Evolutionary conservation across 2,797 vertebrate genomes (phyloP).

Genomic region (Sebastes vulpes): DNA sequence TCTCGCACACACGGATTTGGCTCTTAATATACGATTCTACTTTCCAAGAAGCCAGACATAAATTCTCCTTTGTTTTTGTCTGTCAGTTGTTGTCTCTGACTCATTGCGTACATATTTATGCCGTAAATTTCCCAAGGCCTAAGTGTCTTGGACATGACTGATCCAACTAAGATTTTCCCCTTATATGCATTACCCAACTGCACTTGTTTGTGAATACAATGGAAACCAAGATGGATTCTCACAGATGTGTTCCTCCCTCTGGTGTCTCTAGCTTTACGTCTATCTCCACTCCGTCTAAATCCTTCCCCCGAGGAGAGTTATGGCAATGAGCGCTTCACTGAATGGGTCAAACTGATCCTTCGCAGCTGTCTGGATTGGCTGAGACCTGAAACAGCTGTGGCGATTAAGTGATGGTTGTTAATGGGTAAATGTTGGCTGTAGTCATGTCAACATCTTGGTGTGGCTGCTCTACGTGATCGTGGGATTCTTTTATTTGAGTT

Average conservation of each 20-base stretch:
- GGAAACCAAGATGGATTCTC: slow-evolving; percentile 42
- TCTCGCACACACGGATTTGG: neutral
- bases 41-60: neutral
- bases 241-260: slow-evolving; percentile 69
- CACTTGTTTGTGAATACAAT: slow-evolving; percentile 49
- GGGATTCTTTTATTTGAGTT: neutral
- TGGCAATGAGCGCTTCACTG: slow-evolving; percentile 6
- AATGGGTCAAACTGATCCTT: slow-evolving; percentile 39
- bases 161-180: neutral
- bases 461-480: neutral
- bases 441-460: slow-evolving; percentile 2
- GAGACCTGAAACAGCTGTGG: slow-evolving; percentile 68
- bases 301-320: slow-evolving; percentile 30
- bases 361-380: slow-evolving; percentile 70
- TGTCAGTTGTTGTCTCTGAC: neutral
- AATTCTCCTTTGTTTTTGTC: neutral
- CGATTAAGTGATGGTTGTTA: slow-evolving; percentile 28
- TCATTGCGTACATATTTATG: slow-evolving; percentile 15
- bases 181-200: slow-evolving; percentile 2
- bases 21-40: neutral
- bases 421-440: slow-evolving; percentile 11
- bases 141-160: neutral
- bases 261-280: slow-evolving; percentile 16
- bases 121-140: slow-evolving; percentile 1
- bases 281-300: slow-evolving; percentile 39